Conservation (phyloP, 2,113 vertebrate genomes). For the Conger conger region DNA sequence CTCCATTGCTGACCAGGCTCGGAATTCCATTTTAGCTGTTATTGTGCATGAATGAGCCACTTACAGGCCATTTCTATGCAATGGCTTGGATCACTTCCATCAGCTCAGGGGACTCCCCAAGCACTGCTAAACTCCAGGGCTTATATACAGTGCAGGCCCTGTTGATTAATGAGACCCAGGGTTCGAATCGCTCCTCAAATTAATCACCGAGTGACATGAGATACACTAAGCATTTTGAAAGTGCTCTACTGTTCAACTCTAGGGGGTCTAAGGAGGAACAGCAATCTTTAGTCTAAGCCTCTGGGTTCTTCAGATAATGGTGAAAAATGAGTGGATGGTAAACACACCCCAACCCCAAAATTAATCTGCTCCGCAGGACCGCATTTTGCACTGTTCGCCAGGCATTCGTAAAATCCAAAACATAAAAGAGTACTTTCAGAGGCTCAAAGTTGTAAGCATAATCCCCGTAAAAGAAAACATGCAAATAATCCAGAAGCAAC, state of each 20-base stretch:
- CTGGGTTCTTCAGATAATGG: neutral
- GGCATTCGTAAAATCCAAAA: constrained; percentile 2
- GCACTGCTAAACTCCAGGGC: neutral
- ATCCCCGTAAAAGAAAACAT: neutral
- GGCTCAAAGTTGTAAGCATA: neutral
- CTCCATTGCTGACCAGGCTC: neutral
- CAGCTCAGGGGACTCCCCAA: constrained; percentile 21
- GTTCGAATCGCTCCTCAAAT: constrained; percentile 18
- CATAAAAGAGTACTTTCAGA: neutral
- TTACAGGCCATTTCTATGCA: constrained; percentile 5
- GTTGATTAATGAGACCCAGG: constrained; percentile 32
- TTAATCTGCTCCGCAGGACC: neutral
- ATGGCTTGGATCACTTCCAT: constrained; percentile 1
- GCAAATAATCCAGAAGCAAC: neutral
- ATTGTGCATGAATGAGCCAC: neutral
- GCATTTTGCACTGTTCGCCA: neutral
- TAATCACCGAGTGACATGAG: constrained; percentile 35
- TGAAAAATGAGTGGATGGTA: neutral
- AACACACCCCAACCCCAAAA: neutral
- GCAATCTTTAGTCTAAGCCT: neutral
- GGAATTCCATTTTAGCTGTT: neutral
- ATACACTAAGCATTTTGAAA: constrained; percentile 19
- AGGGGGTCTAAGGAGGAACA: neutral
- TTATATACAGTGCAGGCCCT: constrained; percentile 15
- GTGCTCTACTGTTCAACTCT: neutral